Percentiles rank a stretch among this genome's conserved stretches.
Evolutionary conservation across 2,888 invertebrate species (phyloP).

Genomic region (Folsomia candida): DNA sequence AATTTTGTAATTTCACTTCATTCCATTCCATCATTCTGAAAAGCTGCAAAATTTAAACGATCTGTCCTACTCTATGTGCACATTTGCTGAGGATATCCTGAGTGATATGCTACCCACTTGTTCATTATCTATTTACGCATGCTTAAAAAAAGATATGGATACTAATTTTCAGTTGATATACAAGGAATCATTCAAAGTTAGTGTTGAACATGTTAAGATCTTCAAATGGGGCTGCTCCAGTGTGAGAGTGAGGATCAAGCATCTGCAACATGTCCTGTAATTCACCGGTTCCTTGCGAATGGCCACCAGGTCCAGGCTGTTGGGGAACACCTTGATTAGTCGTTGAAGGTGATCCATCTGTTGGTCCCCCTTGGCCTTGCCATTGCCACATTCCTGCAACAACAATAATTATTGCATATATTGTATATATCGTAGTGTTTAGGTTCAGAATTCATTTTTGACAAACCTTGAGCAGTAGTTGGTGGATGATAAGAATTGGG

Average conservation of each 20-base stretch:
- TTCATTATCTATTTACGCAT: no score
- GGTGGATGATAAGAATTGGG: constrained; percentile 49
- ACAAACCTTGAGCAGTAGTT: constrained; percentile 19
- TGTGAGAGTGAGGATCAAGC: constrained; percentile 68
- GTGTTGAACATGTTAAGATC: constrained; percentile 90
- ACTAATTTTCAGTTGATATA: no score
- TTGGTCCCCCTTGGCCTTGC: constrained; percentile 60
- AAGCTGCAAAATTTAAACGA: no score
- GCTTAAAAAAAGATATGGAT: no score
- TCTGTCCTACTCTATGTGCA: no score
- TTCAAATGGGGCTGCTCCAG: constrained; percentile 74
- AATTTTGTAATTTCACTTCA: no score
- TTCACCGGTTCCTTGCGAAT: constrained; percentile 60
- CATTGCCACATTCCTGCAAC: constrained; percentile 74
- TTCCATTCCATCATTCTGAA: no score
- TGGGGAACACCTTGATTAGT: constrained; percentile 57
- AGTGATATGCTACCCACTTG: no score
- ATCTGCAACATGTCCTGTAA: constrained; percentile 91
- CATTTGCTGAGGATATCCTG: no score
- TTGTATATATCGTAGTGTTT: not conserved
- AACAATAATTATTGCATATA: constrained; percentile 6
- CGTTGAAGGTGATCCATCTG: constrained; percentile 52
- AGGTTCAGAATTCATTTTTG: not conserved
- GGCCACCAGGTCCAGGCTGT: constrained; percentile 58
- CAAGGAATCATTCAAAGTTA: constrained; percentile 63